Percentiles rank a stretch among this genome's conserved stretches.
phyloP scores from a whole-genome alignment of 2,797 vertebrate genomes.

The Capromys pilorides region DNA sequence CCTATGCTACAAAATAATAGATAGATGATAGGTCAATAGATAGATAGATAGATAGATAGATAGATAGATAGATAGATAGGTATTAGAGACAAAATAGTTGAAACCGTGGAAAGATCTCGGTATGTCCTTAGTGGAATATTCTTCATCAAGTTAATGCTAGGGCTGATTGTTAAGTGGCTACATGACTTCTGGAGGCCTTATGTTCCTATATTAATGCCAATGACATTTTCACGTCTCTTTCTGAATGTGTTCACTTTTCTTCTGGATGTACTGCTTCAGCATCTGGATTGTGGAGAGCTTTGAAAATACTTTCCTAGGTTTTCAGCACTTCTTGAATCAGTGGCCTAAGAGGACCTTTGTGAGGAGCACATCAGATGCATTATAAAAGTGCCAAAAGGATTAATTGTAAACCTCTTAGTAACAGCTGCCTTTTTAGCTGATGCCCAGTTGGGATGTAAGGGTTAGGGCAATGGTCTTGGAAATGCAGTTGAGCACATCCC shows the following conservation, averaged over 20 bases:
- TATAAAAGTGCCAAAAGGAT: not conserved
- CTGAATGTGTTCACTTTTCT: constrained; percentile 1
- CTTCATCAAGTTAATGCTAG: not conserved
- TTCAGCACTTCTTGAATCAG: constrained; percentile 49
- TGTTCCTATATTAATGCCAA: not conserved
- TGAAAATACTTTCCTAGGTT: constrained; percentile 60
- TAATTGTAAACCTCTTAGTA: not conserved
- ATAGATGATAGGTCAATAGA: too few species aligned
- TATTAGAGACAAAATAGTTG: not conserved
- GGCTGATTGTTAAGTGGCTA: not conserved
- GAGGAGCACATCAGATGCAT: not conserved
- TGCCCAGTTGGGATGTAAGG: not conserved
- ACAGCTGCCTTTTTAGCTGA: not conserved
- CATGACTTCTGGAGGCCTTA: not conserved
- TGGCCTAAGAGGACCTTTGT: not conserved
- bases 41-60: not conserved
- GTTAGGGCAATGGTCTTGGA: not conserved
- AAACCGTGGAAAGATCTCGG: not conserved
- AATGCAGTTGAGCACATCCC: not conserved
- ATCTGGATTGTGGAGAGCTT: constrained; percentile 36
- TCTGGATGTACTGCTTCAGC: not conserved
- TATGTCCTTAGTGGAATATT: not conserved
- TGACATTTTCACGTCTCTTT: constrained; percentile 34
- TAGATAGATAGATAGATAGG: not conserved
- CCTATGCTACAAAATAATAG: too few species aligned